phyloP scores from a whole-genome alignment of 2,797 vertebrate species.

The Gymnoscopelus microlampas region DNA sequence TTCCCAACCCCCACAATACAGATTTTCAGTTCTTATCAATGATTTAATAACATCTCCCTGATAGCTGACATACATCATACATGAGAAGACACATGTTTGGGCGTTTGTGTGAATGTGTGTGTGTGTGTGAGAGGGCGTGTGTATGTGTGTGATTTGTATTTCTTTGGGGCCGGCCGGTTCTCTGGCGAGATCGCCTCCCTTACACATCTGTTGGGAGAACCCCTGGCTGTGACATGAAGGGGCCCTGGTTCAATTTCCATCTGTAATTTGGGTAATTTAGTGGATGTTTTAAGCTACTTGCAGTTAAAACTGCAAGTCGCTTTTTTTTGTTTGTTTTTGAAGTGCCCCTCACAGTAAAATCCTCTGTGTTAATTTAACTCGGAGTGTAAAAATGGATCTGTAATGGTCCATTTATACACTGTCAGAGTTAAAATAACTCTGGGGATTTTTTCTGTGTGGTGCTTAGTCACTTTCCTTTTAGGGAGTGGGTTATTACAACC shows the following conservation, averaged over 20 bases:
- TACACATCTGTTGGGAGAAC: constrained; percentile 48
- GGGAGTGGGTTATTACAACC: constrained; percentile 41
- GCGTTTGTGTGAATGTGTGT: constrained; percentile 12
- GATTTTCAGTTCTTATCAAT: constrained; percentile 58
- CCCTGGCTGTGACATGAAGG: constrained; percentile 55
- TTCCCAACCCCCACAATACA: constrained; percentile 34
- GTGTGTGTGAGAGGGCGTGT: constrained; percentile 27
- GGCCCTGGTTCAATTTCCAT: constrained; percentile 57
- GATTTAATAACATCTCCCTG: constrained; percentile 46
- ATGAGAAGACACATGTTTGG: constrained; percentile 31
- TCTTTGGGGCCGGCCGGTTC: constrained; percentile 11
- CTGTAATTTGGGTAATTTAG: constrained; percentile 65
- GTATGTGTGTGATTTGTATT: constrained; percentile 6
- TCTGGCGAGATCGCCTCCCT: constrained; percentile 22
- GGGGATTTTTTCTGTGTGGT: constrained; percentile 9
- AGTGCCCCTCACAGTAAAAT: constrained; percentile 10
- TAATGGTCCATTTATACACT: too few species aligned
- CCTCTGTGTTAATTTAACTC: too few species aligned
- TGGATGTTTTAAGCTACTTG: constrained; percentile 61
- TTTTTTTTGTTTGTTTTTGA: constrained; percentile 24
- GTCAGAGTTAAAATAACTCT: too few species aligned
- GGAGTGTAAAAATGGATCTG: too few species aligned
- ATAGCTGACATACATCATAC: constrained; percentile 33
- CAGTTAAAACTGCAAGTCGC: constrained; percentile 37
- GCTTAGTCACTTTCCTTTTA: constrained; percentile 47